phyloP scores from a whole-genome alignment of 2,113 vertebrate species.

The Peromyscus leucopus region DNA sequence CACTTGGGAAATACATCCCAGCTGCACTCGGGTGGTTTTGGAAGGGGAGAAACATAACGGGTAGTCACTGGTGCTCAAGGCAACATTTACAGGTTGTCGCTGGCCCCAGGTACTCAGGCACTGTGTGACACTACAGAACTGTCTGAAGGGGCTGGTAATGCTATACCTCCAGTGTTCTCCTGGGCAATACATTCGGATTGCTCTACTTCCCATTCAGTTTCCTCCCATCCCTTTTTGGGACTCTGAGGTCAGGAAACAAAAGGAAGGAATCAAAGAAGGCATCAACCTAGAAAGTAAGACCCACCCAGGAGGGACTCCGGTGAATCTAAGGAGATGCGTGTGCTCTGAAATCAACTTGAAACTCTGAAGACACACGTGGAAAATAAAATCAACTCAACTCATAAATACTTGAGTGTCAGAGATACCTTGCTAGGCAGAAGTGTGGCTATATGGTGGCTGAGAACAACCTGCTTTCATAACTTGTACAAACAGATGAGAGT shows the following conservation, averaged over 20 bases:
- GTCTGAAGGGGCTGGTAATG: background rate
- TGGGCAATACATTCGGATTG: background rate
- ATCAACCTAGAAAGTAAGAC: background rate
- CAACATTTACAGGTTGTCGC: background rate
- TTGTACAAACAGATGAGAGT: background rate
- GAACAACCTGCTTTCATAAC: background rate
- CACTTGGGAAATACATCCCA: conserved; percentile 21
- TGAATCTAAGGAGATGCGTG: background rate
- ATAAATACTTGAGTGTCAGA: background rate
- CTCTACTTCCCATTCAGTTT: background rate
- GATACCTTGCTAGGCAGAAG: background rate
- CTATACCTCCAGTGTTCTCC: background rate
- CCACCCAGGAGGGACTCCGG: background rate
- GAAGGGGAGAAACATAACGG: background rate
- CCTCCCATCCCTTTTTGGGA: background rate
- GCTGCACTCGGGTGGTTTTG: background rate
- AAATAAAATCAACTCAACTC: background rate
- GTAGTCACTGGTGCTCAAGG: background rate
- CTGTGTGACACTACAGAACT: background rate
- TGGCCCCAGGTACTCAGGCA: background rate
- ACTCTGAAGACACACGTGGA: background rate
- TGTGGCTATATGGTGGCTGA: background rate
- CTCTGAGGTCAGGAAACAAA: background rate
- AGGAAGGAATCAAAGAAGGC: background rate
- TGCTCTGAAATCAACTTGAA: conserved; percentile 5